Evolutionary conservation across 2,113 vertebrate species (phyloP).

Genomic region (Sinocyclocheilus anshuiensis): DNA sequence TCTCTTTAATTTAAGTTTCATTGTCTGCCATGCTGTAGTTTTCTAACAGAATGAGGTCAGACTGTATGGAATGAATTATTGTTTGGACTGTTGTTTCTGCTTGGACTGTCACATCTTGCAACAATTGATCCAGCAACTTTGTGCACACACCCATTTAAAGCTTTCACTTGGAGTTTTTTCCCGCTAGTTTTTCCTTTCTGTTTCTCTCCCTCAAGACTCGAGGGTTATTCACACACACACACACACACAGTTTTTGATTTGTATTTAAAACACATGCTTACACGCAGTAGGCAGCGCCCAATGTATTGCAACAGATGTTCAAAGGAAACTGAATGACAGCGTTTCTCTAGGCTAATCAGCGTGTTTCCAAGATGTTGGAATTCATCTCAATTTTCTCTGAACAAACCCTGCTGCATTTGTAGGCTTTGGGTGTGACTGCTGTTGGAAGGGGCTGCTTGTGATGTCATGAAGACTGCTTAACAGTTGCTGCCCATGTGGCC

Average conservation of each 20-base stretch:
- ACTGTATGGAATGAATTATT: slow-evolving; percentile 55
- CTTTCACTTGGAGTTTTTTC: slow-evolving; percentile 24
- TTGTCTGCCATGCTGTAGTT: slow-evolving; percentile 46
- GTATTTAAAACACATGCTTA: slow-evolving; percentile 13
- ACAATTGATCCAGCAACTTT: slow-evolving; percentile 68
- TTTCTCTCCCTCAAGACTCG: not conserved
- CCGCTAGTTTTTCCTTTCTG: not conserved
- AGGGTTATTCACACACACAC: not conserved
- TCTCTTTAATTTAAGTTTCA: slow-evolving; percentile 43
- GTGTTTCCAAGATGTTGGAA: not conserved
- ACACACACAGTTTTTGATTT: slow-evolving; percentile 1
- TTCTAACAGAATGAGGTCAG: slow-evolving; percentile 53
- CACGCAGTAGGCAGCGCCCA: not conserved
- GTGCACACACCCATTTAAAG: slow-evolving; percentile 51
- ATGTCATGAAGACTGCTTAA: slow-evolving; percentile 43
- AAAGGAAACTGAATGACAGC: not conserved
- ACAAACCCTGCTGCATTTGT: not conserved
- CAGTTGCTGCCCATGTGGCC: slow-evolving; percentile 34
- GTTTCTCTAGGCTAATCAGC: not conserved
- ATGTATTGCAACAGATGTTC: slow-evolving; percentile 54
- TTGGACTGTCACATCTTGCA: slow-evolving; percentile 74
- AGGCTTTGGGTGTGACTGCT: slow-evolving; percentile 15
- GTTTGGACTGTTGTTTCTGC: slow-evolving; percentile 54
- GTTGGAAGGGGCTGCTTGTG: not conserved
- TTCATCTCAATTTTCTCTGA: not conserved